Evolutionary conservation across 2,113 vertebrate species (phyloP), one percentile per base, ranked within the genome.

Genomic region (Pseudopipra pipra): DNA sequence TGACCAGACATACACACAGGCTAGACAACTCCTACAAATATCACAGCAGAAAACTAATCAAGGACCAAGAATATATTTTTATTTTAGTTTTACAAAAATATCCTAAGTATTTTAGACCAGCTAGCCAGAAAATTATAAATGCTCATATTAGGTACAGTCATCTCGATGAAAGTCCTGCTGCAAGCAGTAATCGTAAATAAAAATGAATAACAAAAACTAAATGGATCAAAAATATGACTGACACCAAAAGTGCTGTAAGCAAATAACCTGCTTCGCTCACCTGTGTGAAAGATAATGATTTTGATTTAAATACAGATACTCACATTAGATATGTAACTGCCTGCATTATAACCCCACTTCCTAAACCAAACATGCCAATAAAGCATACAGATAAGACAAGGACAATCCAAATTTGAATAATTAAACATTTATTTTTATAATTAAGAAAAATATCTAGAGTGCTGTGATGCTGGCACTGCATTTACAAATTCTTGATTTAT

Each of bases 401-500:
- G 20, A 68, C 77, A 93, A 35, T 21, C 11, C 51, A 71, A 44
- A 87, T 6, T 27, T 62, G 30, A 93, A 77, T 66, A 96, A 83
- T 72, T 89, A 88, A 91, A 52, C 30, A 24, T 6, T 22, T 33
- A 13, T 41, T 73, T 89, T 62, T 85, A 70, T 68, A 91, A 92
- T 83, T 16, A 59, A 35, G 11, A 67, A 89, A 88, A 76, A 22
- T n/a, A 51, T 13, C 25, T 65, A 21, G 31, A 90, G 31, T 41
- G 21, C n/a, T 62, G 47, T 79, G 71, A 59, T 61, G 25, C 25
- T 90, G 39, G 47, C n/a, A 62, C 16, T 67, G 52, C 12, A 56
- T 93, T 94, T 83, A 59, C 28, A 85, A 91, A 83, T 67, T 71
- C 39, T 46, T 81, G n/a, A n/a, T 85, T 86, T 93, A 75, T 87